phyloP scores from a whole-genome alignment of 2,113 vertebrate genomes.

The Dipodomys spectabilis region DNA sequence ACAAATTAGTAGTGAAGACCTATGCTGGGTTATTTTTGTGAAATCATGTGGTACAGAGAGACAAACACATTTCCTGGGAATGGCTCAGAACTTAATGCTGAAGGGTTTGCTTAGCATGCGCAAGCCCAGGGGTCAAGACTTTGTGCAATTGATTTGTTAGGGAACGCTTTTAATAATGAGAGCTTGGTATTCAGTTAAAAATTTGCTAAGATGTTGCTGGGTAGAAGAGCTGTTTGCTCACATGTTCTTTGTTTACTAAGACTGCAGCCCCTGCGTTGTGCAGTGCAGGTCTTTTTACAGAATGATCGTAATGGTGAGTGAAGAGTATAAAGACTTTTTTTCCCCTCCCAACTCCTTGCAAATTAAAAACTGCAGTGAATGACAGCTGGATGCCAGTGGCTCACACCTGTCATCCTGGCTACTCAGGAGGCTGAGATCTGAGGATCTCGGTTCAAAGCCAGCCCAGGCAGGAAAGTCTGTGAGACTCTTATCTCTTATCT shows the following conservation, averaged over 20 bases:
- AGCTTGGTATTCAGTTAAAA: neutral
- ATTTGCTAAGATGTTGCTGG: neutral
- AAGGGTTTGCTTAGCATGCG: too few relatives aligned
- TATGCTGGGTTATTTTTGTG: neutral
- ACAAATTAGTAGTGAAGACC: neutral
- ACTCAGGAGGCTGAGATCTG: too few relatives aligned
- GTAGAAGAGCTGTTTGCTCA: neutral
- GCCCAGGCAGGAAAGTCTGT: too few relatives aligned
- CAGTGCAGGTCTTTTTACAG: neutral
- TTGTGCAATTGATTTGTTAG: neutral
- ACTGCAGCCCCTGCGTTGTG: neutral
- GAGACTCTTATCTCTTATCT: too few relatives aligned
- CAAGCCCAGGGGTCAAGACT: neutral
- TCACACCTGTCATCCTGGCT: too few relatives aligned
- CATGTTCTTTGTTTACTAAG: neutral
- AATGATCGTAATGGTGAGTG: neutral
- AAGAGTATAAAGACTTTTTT: neutral
- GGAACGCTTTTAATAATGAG: neutral
- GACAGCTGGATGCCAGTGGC: neutral
- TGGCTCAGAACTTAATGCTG: neutral
- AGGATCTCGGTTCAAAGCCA: too few relatives aligned
- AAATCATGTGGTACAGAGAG: neutral
- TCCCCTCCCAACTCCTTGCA: neutral
- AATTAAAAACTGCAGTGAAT: neutral
- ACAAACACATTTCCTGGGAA: neutral